Conservation (phyloP, 2,797 vertebrate genomes). For the Cyclura pinguis region DNA sequence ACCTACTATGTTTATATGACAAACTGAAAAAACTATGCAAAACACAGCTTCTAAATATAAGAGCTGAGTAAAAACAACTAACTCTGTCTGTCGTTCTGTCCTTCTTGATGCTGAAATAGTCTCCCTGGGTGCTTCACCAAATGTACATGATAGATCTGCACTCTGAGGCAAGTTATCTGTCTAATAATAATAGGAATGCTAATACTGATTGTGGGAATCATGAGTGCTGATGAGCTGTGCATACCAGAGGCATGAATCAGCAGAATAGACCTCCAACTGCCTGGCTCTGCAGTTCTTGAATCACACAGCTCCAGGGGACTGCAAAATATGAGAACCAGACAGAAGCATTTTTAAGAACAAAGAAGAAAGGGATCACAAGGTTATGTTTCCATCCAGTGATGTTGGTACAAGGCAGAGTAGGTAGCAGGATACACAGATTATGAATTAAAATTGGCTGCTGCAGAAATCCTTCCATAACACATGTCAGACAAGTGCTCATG, state of each 20-base stretch:
- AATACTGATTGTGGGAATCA: constrained; percentile 42
- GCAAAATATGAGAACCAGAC: constrained; percentile 41
- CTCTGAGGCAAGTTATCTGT: constrained; percentile 41
- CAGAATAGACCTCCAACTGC: constrained; percentile 53
- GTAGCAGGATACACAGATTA: not conserved
- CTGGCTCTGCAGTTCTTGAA: constrained; percentile 38
- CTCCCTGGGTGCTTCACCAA: not conserved
- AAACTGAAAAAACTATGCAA: constrained; percentile 41
- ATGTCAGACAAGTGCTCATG: not conserved
- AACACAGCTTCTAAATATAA: constrained; percentile 37
- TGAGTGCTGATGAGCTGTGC: constrained; percentile 25
- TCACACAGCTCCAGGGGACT: constrained; percentile 32
- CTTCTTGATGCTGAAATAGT: constrained; percentile 40
- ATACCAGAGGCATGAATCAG: constrained; percentile 54
- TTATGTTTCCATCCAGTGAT: constrained; percentile 55
- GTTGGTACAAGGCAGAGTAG: not conserved
- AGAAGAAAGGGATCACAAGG: not conserved
- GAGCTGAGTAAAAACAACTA: constrained; percentile 52
- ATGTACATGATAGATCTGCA: constrained; percentile 34
- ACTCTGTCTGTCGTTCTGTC: constrained; percentile 37
- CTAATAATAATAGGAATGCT: constrained; percentile 52
- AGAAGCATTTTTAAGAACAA: not conserved
- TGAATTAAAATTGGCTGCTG: not conserved
- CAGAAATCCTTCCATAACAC: not conserved
- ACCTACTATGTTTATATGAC: constrained; percentile 31